Percentiles rank a stretch among this genome's conserved stretches.
These are phyloP conservation scores for Sciaenops ocellatus DNA, from an alignment of 2,797 vertebrate species.

Conservation along the genomic window DNA sequence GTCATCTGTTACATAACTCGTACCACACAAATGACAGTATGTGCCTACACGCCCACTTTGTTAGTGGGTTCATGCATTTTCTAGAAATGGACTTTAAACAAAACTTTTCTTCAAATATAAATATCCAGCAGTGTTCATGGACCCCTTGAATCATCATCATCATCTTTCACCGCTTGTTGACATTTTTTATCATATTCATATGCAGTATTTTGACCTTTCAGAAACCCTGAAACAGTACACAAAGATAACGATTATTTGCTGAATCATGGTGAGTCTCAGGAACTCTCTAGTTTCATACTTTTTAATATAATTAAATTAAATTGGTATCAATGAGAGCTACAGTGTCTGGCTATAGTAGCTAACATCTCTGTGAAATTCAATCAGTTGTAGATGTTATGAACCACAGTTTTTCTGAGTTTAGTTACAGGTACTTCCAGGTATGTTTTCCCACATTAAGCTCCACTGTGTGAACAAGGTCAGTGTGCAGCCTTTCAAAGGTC, in stretches of 20 bases:
- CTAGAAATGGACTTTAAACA: background rate
- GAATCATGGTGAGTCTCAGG: background rate
- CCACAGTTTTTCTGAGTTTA: background rate
- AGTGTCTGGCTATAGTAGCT: background rate
- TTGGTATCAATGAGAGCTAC: background rate
- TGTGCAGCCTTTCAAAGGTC: constrained; percentile 1
- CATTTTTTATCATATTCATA: background rate
- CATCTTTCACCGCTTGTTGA: background rate
- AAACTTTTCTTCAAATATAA: background rate
- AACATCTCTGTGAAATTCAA: background rate
- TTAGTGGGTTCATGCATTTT: background rate
- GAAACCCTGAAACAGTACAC: background rate
- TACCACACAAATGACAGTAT: background rate
- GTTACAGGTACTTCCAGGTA: background rate
- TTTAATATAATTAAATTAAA: background rate
- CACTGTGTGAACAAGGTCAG: constrained; percentile 6
- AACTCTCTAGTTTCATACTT: background rate
- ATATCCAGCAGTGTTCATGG: background rate
- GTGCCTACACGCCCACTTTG: background rate
- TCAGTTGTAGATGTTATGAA: background rate
- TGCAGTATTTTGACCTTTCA: background rate
- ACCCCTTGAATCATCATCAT: background rate
- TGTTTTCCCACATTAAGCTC: background rate
- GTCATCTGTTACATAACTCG: constrained; percentile 46
- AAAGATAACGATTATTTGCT: background rate